phyloP scores from a whole-genome alignment of 2,113 vertebrate genomes.

The Pionites leucogaster region DNA sequence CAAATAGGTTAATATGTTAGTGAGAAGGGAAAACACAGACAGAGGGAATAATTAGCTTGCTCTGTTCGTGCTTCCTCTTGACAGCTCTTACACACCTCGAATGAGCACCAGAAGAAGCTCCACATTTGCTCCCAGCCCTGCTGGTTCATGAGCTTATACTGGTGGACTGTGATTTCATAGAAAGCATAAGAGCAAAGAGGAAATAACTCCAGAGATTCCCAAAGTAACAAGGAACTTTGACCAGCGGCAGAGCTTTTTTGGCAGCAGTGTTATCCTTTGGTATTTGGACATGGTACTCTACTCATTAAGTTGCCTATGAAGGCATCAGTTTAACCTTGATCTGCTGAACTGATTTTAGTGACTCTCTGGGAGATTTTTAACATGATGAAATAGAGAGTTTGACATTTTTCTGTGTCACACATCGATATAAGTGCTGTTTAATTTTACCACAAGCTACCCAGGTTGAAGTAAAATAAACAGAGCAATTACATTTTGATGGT shows the following conservation, averaged over 20 bases:
- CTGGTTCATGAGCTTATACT: background rate
- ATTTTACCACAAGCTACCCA: background rate
- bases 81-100: background rate
- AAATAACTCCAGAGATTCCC: background rate
- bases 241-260: background rate
- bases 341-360: background rate
- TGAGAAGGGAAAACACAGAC: background rate
- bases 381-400: background rate
- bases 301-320: background rate
- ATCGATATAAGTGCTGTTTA: background rate
- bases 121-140: background rate
- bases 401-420: background rate
- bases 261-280: background rate
- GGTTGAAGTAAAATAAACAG: background rate
- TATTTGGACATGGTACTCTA: background rate
- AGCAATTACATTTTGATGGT: background rate
- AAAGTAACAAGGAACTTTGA: background rate
- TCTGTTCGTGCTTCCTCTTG: background rate
- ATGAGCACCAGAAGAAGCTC: background rate
- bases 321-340: background rate
- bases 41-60: background rate
- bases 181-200: background rate
- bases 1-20: background rate
- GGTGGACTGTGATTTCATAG: background rate
- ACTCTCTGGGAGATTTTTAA: background rate